phyloP scores from a whole-genome alignment of 1,140 invertebrate genomes.

The Drosophila fuyamai region DNA sequence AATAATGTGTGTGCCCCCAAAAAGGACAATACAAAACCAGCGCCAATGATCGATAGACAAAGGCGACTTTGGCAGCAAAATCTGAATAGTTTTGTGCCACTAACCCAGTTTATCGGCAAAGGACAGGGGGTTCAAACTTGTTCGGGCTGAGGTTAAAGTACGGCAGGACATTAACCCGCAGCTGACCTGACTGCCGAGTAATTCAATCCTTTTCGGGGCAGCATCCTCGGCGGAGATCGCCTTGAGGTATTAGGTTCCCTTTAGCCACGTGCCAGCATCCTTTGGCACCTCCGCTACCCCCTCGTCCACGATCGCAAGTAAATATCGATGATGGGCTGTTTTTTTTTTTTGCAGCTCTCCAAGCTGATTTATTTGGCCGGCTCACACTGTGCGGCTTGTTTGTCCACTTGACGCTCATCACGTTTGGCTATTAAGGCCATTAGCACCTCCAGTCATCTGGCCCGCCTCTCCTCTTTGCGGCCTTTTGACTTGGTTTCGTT shows the following conservation, averaged over 20 bases:
- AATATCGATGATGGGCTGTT: slow-evolving; percentile 41
- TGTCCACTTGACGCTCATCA: slow-evolving; percentile 63
- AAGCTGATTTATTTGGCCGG: slow-evolving; percentile 43
- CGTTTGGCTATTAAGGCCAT: slow-evolving; percentile 69
- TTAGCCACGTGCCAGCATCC: slow-evolving; percentile 61
- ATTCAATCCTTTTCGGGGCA: slow-evolving; percentile 68
- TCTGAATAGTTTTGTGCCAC: slow-evolving; percentile 58
- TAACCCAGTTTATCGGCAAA: slow-evolving; percentile 60
- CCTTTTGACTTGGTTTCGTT: slow-evolving; percentile 49
- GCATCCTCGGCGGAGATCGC: slow-evolving; percentile 49
- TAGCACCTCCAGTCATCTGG: slow-evolving; percentile 62
- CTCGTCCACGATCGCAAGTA: slow-evolving; percentile 27
- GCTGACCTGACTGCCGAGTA: slow-evolving; percentile 33
- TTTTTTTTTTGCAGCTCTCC: slow-evolving; percentile 22
- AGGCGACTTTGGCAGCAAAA: not conserved
- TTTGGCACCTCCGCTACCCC: slow-evolving; percentile 13
- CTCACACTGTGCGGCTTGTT: slow-evolving; percentile 42
- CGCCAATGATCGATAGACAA: slow-evolving; percentile 28
- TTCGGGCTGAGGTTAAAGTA: slow-evolving; percentile 59
- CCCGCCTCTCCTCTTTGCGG: slow-evolving; percentile 1
- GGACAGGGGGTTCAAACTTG: not conserved
- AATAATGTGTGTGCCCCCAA: slow-evolving; percentile 44
- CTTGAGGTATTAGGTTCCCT: slow-evolving; percentile 65
- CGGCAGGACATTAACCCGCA: slow-evolving; percentile 74
- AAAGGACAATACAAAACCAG: not conserved